Evolutionary conservation across 2,113 vertebrate species (phyloP).

Genomic region (Trogon melanurus): DNA sequence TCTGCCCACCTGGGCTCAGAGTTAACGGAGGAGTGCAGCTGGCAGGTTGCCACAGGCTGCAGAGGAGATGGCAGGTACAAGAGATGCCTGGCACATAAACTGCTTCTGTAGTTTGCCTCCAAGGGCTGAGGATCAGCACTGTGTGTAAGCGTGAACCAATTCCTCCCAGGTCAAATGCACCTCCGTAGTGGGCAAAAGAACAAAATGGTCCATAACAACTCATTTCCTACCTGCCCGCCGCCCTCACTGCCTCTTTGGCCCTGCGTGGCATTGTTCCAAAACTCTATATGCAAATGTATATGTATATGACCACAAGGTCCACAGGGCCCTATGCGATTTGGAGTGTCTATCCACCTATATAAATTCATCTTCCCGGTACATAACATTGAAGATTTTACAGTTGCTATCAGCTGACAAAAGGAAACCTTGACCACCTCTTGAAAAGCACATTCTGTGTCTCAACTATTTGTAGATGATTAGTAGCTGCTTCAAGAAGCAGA

Average conservation of each 20-base stretch:
- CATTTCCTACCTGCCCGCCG: not conserved
- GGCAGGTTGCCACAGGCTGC: not conserved
- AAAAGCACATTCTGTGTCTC: not conserved
- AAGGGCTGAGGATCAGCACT: not conserved
- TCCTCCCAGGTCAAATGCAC: not conserved
- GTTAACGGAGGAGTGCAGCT: not conserved
- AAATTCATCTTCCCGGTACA: not conserved
- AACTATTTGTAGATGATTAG: not conserved
- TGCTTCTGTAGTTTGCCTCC: not conserved
- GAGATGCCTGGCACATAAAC: not conserved
- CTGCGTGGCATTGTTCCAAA: not conserved
- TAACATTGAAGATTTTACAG: not conserved
- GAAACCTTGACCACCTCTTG: not conserved
- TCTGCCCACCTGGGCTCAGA: not conserved
- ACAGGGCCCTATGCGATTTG: not conserved
- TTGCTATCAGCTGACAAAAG: not conserved
- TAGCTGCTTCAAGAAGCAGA: not conserved
- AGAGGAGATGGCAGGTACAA: not conserved
- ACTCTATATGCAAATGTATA: not conserved
- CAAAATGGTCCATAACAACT: not conserved
- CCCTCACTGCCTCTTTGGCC: not conserved
- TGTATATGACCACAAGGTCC: not conserved
- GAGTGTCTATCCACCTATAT: rapidly evolving
- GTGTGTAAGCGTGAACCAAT: not conserved
- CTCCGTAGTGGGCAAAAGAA: not conserved